These are phyloP conservation scores for Neodiprion fabricii DNA, from an alignment of 1,140 invertebrate species.

Conservation along the genomic window DNA sequence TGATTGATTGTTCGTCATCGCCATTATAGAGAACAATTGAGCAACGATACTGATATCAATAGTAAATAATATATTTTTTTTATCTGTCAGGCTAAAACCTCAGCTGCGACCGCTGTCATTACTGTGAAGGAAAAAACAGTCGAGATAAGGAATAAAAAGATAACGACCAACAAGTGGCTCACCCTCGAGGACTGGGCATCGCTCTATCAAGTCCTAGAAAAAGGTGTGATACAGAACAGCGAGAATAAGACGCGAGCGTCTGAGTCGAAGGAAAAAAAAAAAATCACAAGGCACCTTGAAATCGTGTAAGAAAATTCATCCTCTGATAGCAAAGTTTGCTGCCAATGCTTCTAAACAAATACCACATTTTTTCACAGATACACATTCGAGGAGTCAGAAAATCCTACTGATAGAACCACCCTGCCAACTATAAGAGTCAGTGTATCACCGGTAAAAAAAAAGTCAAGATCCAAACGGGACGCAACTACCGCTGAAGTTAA, in stretches of 20 bases:
- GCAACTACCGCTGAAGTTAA: not conserved
- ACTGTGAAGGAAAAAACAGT: slow-evolving; percentile 44
- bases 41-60: not conserved
- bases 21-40: not conserved
- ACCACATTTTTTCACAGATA: slow-evolving; percentile 30
- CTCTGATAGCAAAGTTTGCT: not conserved
- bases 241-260: slow-evolving; percentile 17
- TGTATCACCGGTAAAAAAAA: slow-evolving; percentile 31
- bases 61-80: slow-evolving; percentile 20
- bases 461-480: not conserved
- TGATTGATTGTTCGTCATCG: not conserved
- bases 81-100: slow-evolving; percentile 36
- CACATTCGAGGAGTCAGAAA: slow-evolving; percentile 36
- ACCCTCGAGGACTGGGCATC: slow-evolving; percentile 42
- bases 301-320: slow-evolving; percentile 37
- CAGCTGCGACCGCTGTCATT: slow-evolving; percentile 41
- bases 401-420: slow-evolving; percentile 25
- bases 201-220: slow-evolving; percentile 39
- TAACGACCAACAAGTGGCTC: slow-evolving; percentile 47
- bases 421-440: slow-evolving; percentile 43
- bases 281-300: slow-evolving; percentile 40
- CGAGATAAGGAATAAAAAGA: slow-evolving; percentile 35
- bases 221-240: slow-evolving; percentile 38
- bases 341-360: slow-evolving; percentile 15
- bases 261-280: slow-evolving; percentile 31